Evolutionary conservation across 2,888 invertebrate genomes (phyloP), one percentile per base, ranked within the genome.

Genomic region (Tachina grossa): DNA sequence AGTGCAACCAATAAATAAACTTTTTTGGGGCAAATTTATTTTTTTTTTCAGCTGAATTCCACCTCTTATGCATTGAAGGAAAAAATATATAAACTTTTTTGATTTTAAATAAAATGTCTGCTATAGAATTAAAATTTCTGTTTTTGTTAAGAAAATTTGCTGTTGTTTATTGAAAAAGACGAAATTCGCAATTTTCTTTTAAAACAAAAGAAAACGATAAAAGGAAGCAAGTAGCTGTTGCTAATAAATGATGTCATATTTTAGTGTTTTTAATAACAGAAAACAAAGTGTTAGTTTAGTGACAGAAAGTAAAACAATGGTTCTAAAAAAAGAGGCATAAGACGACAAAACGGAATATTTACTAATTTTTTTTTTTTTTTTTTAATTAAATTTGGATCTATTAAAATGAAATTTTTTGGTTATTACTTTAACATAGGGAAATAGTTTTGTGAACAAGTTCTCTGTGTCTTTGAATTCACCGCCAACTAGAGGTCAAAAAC

Each of bases 1-100:
- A 71, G 45, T 71, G 31, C 61, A 19, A 53, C 63, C 55, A 71
- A 71, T 71, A 79, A 79, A 71, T 45, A 78, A 69, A 61, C 16
- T 69, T 69, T 43, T 45, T 53, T 5, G 8, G 16, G 10, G 9
- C 31, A 49, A 6, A 1, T n/a, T 57, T 39, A 31, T 9, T 41
- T n/a, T 66, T 55, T 5, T 9, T 31, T 55, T 45, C 13, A 49
- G 14, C 6, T 39, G 55, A 68, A 47, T 9, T 57, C 57, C 6
- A 31, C 31, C 41, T 51, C 22, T 43, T 63, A 11, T 22, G 4
- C 19, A 43, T 31, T 14, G 47, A 5, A 47, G 2, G 1, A 74
- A 47, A 39, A 59, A 59, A 59, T 31, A 31, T 6, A 31, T 11
- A 49, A 59, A 49, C 10, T 61, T 72, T 49, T 39, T 31, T 31